Base-by-base conservation (phyloP, 1,140 invertebrate genomes). In the Orchesella cincta region DNA sequence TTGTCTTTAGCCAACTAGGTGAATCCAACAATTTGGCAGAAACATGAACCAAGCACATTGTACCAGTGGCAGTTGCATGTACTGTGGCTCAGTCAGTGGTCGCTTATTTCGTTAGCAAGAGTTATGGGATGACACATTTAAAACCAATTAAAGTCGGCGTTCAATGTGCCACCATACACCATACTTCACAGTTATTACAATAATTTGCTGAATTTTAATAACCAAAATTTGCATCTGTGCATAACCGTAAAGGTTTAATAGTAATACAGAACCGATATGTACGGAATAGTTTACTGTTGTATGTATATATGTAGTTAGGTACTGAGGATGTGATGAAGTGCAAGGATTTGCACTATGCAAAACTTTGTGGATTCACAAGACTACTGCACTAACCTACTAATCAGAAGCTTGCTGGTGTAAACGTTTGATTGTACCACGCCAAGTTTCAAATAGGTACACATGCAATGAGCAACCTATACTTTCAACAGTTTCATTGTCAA, bases 201-300 rank as follows among this genome's bases (percentile, higher is more conserved):
- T 67, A 67, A 67, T 67, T 67, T 67, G n/a, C 28, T 67, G 62
- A 31, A 67, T 67, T 67, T 67, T 67, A 67, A 67, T 67, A 2
- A 31, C 29, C 14, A 29, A 29, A 33, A 67, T 31, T 67, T 8
- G 14, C 62, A 31, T 31, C 2, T 46, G 31, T 67, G 29, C 29
- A 5, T 33, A 67, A 29, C 1, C 33, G 14, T 14, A n/a, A 8
- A 14, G 23, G 39, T 20, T 20, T n/a, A 46, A 8, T 46, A 20
- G 8, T 20, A 8, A 20, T 46, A 12, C 39, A 46, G 8, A 20
- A 46, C 8, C 8, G 39, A 8, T 46, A 12, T 46, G 39, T 12
- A 46, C 39, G 39, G 20, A 46, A n/a, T n/a, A n/a, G n/a, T n/a
- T n/a, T n/a, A n/a, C n/a, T n/a, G n/a, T n/a, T n/a, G n/a, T n/a